These are phyloP conservation scores for Tenebrio molitor DNA, from an alignment of 1,140 invertebrate species.

Conservation along the genomic window DNA sequence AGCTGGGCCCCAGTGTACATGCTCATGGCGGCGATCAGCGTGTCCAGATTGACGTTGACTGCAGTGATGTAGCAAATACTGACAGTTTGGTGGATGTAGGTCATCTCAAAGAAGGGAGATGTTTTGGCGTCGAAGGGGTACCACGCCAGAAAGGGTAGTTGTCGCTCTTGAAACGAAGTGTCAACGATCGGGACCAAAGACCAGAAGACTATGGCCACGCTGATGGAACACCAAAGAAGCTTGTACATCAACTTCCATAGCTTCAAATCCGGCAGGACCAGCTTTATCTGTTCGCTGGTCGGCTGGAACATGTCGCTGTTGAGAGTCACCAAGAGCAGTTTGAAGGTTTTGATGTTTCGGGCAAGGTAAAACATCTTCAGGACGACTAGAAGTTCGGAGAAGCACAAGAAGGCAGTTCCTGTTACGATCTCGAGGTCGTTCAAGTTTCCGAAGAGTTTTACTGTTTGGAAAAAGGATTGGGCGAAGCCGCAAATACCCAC, in stretches of 20 bases:
- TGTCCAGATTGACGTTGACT: not conserved
- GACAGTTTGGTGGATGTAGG: not conserved
- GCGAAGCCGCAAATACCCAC: too few species aligned
- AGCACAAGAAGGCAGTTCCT: not conserved
- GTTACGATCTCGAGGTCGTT: not conserved
- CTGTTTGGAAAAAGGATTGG: too few species aligned
- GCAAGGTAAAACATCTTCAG: not conserved
- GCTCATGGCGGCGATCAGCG: slow-evolving; percentile 1
- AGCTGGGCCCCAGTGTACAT: not conserved
- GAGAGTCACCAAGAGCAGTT: not conserved
- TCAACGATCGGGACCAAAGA: too few species aligned
- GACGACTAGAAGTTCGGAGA: not conserved
- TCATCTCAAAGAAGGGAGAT: not conserved
- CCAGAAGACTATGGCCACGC: not conserved
- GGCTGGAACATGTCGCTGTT: not conserved
- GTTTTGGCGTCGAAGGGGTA: not conserved
- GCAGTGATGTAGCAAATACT: not conserved
- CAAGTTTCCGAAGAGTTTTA: too few species aligned
- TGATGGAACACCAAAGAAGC: not conserved
- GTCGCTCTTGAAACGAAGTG: too few species aligned
- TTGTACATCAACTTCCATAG: not conserved
- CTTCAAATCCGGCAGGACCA: not conserved
- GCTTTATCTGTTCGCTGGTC: not conserved
- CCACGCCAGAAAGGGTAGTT: not conserved
- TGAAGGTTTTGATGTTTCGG: not conserved